phyloP scores from a whole-genome alignment of 1,140 invertebrate genomes.

The Ctenoplectra terminalis region DNA sequence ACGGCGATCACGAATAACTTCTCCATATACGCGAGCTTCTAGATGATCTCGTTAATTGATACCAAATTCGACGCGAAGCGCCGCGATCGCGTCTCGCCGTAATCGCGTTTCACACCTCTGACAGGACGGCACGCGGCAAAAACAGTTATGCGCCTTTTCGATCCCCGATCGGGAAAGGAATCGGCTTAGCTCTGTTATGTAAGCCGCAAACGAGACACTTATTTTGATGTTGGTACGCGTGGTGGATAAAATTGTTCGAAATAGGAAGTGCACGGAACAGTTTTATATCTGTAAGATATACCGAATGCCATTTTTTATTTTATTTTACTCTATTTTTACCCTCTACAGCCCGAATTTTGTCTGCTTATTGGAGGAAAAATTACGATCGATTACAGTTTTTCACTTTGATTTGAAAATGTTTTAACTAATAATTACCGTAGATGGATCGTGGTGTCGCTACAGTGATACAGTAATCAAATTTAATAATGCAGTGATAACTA shows the following conservation, averaged over 20 bases:
- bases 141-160: slow-evolving; percentile 33
- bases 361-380: too few relatives aligned
- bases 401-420: too few relatives aligned
- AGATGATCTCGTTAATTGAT: slow-evolving; percentile 62
- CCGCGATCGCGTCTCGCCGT: slow-evolving; percentile 3
- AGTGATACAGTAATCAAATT: too few relatives aligned
- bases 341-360: too few relatives aligned
- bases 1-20: slow-evolving; percentile 12
- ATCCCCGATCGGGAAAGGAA: slow-evolving; percentile 29
- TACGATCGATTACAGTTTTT: too few relatives aligned
- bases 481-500: too few relatives aligned
- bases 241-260: not conserved
- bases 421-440: too few relatives aligned
- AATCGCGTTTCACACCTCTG: slow-evolving; percentile 45
- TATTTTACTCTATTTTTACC: too few relatives aligned
- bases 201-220: not conserved
- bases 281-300: not conserved
- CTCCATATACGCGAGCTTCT: slow-evolving; percentile 13
- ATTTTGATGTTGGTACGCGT: not conserved
- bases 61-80: slow-evolving; percentile 56
- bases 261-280: not conserved
- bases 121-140: not conserved
- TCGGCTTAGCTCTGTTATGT: not conserved
- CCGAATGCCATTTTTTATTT: too few relatives aligned
- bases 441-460: too few relatives aligned